Evolutionary conservation across 2,113 vertebrate genomes (phyloP).

Genomic region (Peromyscus maniculatus): DNA sequence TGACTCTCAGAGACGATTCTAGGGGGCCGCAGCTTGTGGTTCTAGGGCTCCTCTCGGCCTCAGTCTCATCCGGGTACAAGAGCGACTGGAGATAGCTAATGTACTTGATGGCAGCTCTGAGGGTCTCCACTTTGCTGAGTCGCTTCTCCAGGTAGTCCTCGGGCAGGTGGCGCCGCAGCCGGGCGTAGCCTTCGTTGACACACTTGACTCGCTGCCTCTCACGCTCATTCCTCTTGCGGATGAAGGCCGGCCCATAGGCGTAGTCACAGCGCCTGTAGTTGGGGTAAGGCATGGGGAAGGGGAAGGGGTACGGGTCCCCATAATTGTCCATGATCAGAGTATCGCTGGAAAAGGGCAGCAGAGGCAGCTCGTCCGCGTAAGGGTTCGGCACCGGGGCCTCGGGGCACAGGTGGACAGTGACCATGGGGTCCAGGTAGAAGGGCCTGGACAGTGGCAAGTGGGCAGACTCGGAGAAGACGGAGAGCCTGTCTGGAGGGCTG

Average conservation of each 20-base stretch:
- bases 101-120: constrained; percentile 90
- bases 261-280: constrained; percentile 81
- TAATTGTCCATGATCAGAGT: constrained; percentile 77
- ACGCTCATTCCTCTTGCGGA: constrained; percentile 90
- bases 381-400: constrained; percentile 80
- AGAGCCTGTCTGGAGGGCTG: constrained; percentile 78
- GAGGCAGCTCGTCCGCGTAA: constrained; percentile 84
- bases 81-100: constrained; percentile 88
- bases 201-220: constrained; percentile 90
- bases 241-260: constrained; percentile 87
- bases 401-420: constrained; percentile 79
- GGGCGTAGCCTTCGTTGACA: constrained; percentile 91
- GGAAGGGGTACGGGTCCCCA: constrained; percentile 78
- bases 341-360: constrained; percentile 83
- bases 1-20: constrained; percentile 65
- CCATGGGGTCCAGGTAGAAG: constrained; percentile 84
- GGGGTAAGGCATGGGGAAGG: constrained; percentile 77
- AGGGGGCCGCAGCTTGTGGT: constrained; percentile 34
- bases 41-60: neutral
- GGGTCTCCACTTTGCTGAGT: constrained; percentile 91
- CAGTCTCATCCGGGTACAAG: constrained; percentile 71
- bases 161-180: constrained; percentile 88
- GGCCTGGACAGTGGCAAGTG: constrained; percentile 78
- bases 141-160: constrained; percentile 88
- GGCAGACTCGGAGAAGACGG: constrained; percentile 80